Evolutionary conservation across 2,888 invertebrate species (phyloP).

Genomic region (Eretmocerus hayati): DNA sequence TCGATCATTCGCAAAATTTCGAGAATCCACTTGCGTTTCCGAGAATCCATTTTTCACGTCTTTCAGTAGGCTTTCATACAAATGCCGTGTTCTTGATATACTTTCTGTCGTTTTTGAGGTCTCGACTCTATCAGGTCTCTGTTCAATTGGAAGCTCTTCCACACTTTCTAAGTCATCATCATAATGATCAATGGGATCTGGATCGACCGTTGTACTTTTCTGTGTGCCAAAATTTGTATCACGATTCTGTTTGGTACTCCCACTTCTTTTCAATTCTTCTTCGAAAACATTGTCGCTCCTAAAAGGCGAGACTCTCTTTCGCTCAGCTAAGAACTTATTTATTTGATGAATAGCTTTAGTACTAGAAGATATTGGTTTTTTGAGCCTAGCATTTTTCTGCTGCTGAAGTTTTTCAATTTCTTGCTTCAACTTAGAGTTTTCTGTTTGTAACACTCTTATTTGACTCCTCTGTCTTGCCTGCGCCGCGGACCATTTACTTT

Average conservation of each 20-base stretch:
- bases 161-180: neutral
- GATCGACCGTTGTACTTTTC: neutral
- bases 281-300: slow-evolving; percentile 28
- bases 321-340: slow-evolving; percentile 54
- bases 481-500: slow-evolving; percentile 63
- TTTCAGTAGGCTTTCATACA: slow-evolving; percentile 37
- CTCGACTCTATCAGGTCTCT: slow-evolving; percentile 6
- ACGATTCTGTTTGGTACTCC: neutral
- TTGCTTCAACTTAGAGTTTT: slow-evolving; percentile 57
- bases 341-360: slow-evolving; percentile 71
- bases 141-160: slow-evolving; percentile 15
- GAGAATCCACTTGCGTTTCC: slow-evolving; percentile 23
- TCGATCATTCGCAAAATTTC: slow-evolving; percentile 11
- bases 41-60: slow-evolving; percentile 36
- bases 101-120: slow-evolving; percentile 22
- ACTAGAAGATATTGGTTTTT: slow-evolving; percentile 55
- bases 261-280: slow-evolving; percentile 19
- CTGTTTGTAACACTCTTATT: slow-evolving; percentile 65
- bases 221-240: neutral
- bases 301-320: slow-evolving; percentile 16
- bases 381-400: slow-evolving; percentile 60
- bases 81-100: slow-evolving; percentile 32
- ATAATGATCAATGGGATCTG: neutral
- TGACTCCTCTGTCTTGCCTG: slow-evolving; percentile 70
- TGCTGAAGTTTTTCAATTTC: slow-evolving; percentile 60